Conservation (phyloP, 53 echinoderm and acorn worm genomes). For the Actinopyga echinites region DNA sequence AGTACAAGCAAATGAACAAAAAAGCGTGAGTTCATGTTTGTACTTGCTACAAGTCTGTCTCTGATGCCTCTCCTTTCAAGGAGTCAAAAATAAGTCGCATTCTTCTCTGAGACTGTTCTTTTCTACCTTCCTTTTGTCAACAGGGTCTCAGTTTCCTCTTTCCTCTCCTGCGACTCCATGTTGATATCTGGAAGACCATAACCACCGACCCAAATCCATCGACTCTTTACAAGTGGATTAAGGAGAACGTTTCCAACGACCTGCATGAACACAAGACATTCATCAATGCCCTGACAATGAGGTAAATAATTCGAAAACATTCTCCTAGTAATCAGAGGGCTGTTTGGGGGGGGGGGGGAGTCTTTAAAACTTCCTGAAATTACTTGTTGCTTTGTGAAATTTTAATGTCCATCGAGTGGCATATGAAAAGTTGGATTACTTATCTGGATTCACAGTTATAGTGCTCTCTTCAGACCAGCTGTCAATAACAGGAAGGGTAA, state of each 20-base stretch:
- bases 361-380: neutral
- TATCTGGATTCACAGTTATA: too few species aligned
- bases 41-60: too few species aligned
- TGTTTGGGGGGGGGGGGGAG: neutral
- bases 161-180: conserved; percentile 82
- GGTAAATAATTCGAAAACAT: conserved; percentile 42
- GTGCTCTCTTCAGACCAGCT: too few species aligned
- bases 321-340: neutral
- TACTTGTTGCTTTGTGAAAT: neutral
- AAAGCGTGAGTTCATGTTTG: too few species aligned
- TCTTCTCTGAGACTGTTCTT: too few species aligned
- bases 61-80: too few species aligned
- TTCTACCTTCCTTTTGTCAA: too few species aligned
- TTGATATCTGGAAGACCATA: conserved; percentile 90
- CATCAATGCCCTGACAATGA: conserved; percentile 90
- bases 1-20: too few species aligned
- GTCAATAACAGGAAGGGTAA: too few species aligned
- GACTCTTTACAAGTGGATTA: conserved; percentile 94
- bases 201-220: conserved; percentile 75
- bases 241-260: conserved; percentile 69
- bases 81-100: too few species aligned
- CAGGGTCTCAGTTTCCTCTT: conserved; percentile 94
- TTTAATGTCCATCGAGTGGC: too few species aligned
- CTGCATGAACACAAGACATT: conserved; percentile 89
- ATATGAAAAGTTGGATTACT: too few species aligned